Evolutionary conservation across 2,113 vertebrate species (phyloP), one percentile per base, ranked within the genome.

Genomic region (Lichenostomus cassidix): DNA sequence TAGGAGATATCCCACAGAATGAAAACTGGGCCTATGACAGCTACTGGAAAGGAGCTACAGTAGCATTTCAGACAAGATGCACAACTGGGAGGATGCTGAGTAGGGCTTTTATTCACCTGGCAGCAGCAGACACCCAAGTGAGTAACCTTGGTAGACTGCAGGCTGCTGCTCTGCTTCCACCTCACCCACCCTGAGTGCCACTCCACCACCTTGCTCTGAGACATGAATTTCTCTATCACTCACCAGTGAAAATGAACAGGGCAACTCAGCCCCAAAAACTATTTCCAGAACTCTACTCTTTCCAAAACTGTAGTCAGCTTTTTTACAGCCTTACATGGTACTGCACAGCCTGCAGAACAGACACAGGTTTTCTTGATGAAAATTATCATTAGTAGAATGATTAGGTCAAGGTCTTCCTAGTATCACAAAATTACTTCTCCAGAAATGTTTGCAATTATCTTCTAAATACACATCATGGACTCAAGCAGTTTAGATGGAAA

Each of bases 381-480:
- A 42, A 39, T 39, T 39, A 39, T 65, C 35, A 35, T 70, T 62
- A 80, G 35, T 12, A 73, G 39, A 53, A 42, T 29, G 59, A 83
- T 59, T 80, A 93, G n/a, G 75, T 94, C 90, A 93, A 80, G 5
- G 9, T 70, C 63, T 90, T 90, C 74, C 63, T 67, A 76, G 46
- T 44, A 76, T 7, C 12, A 41, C 35, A 76, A 88, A 94, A 92
- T 27, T 55, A 55, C 52, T 84, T 64, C 39, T 75, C 47, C 44
- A 81, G 64, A 87, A 93, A 50, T 87, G 78, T 33, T 53, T 88
- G 24, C 35, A 86, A 42, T 86, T 52, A 84, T 82, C 33, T 68
- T 89, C 52, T 28, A 78, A 81, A 87, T 3, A 52, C 41, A 22
- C 58, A 85, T 67, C 53, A 79, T 44, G 87, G 77, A 89, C n/a